These are phyloP conservation scores for Podarcis cretensis DNA, from an alignment of 2,113 vertebrate genomes.

Conservation along the genomic window DNA sequence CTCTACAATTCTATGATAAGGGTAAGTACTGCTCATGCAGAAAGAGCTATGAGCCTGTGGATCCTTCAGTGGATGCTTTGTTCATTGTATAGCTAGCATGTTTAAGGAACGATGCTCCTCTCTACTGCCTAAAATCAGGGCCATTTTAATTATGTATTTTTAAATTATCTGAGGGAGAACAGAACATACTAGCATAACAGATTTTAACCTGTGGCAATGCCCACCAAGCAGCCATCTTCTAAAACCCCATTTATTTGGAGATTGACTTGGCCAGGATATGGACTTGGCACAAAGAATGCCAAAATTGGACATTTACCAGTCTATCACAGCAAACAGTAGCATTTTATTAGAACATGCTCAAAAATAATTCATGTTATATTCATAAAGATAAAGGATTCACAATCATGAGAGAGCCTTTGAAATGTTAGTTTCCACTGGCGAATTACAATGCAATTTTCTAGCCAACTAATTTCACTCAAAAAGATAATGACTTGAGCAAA, in stretches of 20 bases:
- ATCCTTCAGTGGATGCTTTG: not conserved
- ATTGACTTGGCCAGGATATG: constrained; percentile 46
- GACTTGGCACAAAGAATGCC: constrained; percentile 49
- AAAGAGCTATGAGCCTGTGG: not conserved
- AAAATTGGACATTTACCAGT: constrained; percentile 63
- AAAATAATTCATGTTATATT: constrained; percentile 69
- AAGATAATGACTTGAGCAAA: constrained; percentile 94
- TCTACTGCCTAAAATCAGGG: not conserved
- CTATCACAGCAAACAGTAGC: constrained; percentile 43
- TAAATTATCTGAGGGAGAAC: not conserved
- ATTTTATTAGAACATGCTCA: constrained; percentile 62
- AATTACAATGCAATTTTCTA: constrained; percentile 93
- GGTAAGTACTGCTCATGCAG: not conserved
- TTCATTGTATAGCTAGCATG: not conserved
- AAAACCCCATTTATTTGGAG: not conserved
- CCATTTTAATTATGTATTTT: not conserved
- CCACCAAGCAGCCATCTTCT: not conserved
- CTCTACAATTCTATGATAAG: too few relatives aligned
- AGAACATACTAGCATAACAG: not conserved
- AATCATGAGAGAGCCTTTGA: constrained; percentile 68
- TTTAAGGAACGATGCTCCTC: not conserved
- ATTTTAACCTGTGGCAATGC: not conserved
- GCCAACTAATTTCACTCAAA: constrained; percentile 91
- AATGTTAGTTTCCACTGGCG: constrained; percentile 76
- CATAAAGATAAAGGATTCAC: constrained; percentile 72